Percentiles rank a stretch among this genome's conserved stretches.
Conservation (phyloP, 2,888 invertebrate genomes). For the Eulithis testata region DNA sequence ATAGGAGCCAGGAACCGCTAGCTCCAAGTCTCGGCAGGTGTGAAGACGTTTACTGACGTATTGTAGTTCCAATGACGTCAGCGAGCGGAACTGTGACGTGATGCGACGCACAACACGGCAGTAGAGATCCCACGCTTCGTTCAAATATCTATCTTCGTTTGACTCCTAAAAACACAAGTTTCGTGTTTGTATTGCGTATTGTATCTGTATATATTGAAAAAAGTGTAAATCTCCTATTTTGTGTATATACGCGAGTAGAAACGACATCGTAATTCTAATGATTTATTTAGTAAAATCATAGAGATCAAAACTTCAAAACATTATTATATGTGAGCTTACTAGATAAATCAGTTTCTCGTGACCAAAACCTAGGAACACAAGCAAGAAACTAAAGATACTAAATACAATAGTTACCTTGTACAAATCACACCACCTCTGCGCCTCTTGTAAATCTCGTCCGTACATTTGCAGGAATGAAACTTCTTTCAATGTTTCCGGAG, state of each 20-base stretch:
- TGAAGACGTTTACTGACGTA: constrained; percentile 97
- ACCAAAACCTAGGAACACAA: no score
- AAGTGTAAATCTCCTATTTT: no score
- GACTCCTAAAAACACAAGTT: constrained; percentile 81
- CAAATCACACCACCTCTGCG: constrained; percentile 96
- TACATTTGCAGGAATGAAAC: constrained; percentile 99
- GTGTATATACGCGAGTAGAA: no score
- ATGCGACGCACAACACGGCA: constrained; percentile 98
- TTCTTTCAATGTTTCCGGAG: constrained; percentile 98
- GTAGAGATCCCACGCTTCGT: constrained; percentile 99
- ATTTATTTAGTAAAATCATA: no score
- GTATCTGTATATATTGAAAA: no score
- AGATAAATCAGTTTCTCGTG: no score
- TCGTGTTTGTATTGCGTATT: background rate
- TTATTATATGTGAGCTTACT: no score
- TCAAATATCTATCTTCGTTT: constrained; percentile 94
- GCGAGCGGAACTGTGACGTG: constrained; percentile 94
- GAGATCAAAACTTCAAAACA: no score
- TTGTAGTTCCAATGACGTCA: constrained; percentile 94
- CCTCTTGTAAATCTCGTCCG: constrained; percentile 96
- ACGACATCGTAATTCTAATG: no score
- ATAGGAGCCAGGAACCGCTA: constrained; percentile 99
- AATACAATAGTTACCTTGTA: constrained; percentile 84
- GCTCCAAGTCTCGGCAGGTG: constrained; percentile 93
- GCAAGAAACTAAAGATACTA: no score